Evolutionary conservation across 2,888 invertebrate species (phyloP), one percentile per base, ranked within the genome.

Genomic region (Leptothorax acervorum): DNA sequence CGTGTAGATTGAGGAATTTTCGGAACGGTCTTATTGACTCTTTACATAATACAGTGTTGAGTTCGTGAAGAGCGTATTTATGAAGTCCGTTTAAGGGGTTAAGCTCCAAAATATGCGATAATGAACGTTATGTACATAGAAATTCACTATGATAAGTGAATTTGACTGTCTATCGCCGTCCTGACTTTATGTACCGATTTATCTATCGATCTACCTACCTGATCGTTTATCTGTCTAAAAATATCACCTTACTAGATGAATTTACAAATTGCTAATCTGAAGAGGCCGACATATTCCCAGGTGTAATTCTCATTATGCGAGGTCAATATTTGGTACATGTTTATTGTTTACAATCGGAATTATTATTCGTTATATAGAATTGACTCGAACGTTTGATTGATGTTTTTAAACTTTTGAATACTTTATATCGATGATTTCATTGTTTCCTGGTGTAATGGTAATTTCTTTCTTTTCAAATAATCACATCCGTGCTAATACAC

Each of bases 171-270:
- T 88, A 89, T 88, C 87, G 88, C 84, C 79, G 75, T 75, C 83
- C 82, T 85, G 88, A 71, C 78, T 82, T 85, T 75, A 85, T 78
- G 48, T 88, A 84, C 75, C 78, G 84, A 85, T 63, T 83, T 83
- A 87, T 68, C 81, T 88, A 89, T 74, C 88, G 85, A 86, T 82
- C 85, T 89, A 88, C 45, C 86, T 89, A 89, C 51, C 85, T 86
- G 63, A 78, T 82, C n/a, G n/a, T n/a, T 78, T 88, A 85, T 85
- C 45, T 84, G 76, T 82, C 62, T 86, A 89, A 84, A 81, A 81
- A 81, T 79, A 81, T 81, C 48, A 51, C 48, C 48, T 81, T 81
- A 71, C 23, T 79, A 73, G 39, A 60, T 48, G 35, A 71, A 79
- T 79, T 57, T 71, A 71, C 48, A 81, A 71, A 73, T 62, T 73